phyloP scores from a whole-genome alignment of 2,113 vertebrate genomes.

The Peromyscus leucopus region DNA sequence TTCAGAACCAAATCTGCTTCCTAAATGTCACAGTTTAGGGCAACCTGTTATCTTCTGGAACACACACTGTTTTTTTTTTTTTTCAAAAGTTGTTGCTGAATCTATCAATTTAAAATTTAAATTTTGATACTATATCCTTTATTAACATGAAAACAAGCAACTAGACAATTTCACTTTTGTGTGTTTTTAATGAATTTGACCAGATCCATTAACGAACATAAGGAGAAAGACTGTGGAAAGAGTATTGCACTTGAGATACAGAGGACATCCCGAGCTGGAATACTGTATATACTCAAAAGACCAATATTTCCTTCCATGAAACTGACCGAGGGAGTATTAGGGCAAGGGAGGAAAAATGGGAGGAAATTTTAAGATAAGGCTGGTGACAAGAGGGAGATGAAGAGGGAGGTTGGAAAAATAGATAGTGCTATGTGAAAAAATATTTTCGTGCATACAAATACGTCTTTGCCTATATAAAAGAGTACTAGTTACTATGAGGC shows the following conservation, averaged over 20 bases:
- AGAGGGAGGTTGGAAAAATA: not conserved
- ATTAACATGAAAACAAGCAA: not conserved
- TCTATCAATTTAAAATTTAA: not conserved
- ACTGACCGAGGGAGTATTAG: not conserved
- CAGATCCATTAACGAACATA: not conserved
- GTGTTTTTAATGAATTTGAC: not conserved
- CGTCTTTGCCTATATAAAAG: not conserved
- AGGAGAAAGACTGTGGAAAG: not conserved
- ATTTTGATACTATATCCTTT: not conserved
- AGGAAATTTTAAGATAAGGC: not conserved
- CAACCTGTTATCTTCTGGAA: not conserved
- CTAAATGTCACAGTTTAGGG: not conserved
- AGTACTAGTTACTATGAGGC: not conserved
- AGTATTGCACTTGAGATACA: not conserved
- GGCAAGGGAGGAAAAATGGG: not conserved
- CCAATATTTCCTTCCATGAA: not conserved
- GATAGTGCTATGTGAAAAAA: too few species aligned
- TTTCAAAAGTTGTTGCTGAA: not conserved
- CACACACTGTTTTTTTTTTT: not conserved
- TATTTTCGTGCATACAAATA: not conserved
- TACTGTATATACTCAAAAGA: not conserved
- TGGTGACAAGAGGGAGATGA: too few species aligned
- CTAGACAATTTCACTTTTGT: not conserved
- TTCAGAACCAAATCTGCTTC: not conserved
- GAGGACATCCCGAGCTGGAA: not conserved